phyloP scores from a whole-genome alignment of 1,140 invertebrate species.

The Ceratina japonica region DNA sequence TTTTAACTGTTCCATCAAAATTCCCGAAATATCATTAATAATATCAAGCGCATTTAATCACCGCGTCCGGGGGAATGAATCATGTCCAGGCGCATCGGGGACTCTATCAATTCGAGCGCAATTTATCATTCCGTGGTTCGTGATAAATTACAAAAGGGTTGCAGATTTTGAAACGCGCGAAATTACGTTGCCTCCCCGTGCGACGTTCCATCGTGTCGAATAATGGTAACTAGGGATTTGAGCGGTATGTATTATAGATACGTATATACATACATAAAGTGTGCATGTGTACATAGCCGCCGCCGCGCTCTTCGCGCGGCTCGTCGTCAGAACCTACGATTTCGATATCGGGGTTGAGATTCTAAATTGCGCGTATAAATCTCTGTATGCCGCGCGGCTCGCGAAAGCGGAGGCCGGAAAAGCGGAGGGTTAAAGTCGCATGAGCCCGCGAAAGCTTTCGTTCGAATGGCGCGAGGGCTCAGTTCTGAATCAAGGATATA shows the following conservation, averaged over 20 bases:
- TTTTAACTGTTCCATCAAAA: background rate
- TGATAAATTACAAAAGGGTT: constrained; percentile 16
- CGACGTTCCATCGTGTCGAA: background rate
- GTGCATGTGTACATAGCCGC: no score
- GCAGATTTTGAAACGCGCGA: constrained; percentile 5
- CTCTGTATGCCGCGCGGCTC: background rate
- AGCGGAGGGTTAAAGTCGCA: constrained; percentile 28
- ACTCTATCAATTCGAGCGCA: constrained; percentile 26
- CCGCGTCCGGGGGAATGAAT: constrained; percentile 10
- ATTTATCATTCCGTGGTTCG: constrained; percentile 18
- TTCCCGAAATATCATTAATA: constrained; percentile 31
- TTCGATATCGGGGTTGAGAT: constrained; percentile 25
- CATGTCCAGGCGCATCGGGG: background rate
- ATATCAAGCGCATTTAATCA: constrained; percentile 16
- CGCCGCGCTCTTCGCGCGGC: background rate
- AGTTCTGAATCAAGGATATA: constrained; percentile 54
- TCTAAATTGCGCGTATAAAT: constrained; percentile 43
- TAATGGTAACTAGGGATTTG: constrained; percentile 25
- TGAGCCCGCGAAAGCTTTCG: constrained; percentile 19
- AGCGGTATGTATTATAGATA: background rate
- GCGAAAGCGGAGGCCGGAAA: background rate
- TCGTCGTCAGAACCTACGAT: background rate
- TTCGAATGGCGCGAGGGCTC: constrained; percentile 34
- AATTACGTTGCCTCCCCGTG: constrained; percentile 15
- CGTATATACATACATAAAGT: no score